Evolutionary conservation across 1,140 invertebrate species (phyloP).

Genomic region (Pogonomyrmex californicus): DNA sequence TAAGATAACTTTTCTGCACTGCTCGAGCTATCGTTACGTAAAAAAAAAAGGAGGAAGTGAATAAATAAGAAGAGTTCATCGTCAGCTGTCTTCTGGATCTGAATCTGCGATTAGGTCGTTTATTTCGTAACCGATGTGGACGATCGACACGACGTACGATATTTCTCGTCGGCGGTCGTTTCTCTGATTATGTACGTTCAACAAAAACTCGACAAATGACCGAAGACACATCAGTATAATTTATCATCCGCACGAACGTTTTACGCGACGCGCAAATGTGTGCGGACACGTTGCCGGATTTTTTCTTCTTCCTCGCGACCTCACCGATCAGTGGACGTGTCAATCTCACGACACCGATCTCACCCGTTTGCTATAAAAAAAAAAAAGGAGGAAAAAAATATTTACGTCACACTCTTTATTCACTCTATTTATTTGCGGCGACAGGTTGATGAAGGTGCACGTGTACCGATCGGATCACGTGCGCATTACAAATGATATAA

Average conservation of each 20-base stretch:
- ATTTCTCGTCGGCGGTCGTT: not conserved
- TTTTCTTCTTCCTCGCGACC: not conserved
- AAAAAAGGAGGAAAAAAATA: not conserved
- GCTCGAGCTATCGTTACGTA: not conserved
- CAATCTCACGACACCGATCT: not conserved
- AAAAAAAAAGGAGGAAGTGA: not conserved
- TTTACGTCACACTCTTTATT: not conserved
- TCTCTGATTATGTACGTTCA: not conserved
- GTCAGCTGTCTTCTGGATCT: not conserved
- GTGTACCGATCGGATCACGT: not conserved
- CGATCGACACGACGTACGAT: not conserved
- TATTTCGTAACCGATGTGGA: conserved; percentile 1
- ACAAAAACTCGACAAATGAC: conserved; percentile 12
- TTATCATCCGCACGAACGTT: not conserved
- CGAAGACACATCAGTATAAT: conserved; percentile 19
- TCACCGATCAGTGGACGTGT: not conserved
- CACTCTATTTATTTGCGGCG: not conserved
- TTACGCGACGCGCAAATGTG: not conserved
- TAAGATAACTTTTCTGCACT: not conserved
- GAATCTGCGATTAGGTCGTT: not conserved
- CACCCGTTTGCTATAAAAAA: not conserved
- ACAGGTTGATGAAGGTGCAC: not conserved
- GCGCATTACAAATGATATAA: not conserved
- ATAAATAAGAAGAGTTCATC: no score
- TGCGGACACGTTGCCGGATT: not conserved